Conservation (phyloP, 1,140 invertebrate genomes). For the Wiebesia pumilae region DNA sequence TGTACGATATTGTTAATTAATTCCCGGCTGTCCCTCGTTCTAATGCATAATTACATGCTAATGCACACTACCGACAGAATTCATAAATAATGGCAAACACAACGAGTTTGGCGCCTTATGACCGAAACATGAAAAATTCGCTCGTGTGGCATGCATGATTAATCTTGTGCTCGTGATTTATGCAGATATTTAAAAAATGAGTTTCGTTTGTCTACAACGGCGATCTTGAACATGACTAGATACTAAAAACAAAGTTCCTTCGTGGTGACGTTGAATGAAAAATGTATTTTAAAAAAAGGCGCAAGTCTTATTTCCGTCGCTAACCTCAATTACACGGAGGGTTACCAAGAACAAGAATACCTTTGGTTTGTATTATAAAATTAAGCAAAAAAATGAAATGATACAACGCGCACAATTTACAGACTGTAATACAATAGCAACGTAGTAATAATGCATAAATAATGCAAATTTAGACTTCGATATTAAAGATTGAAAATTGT, state of each 20-base stretch:
- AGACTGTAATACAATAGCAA: too few relatives aligned
- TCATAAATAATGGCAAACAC: constrained; percentile 52
- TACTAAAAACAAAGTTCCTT: background rate
- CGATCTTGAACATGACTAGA: background rate
- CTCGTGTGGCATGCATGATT: constrained; percentile 51
- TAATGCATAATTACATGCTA: constrained; percentile 61
- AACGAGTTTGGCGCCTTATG: constrained; percentile 28
- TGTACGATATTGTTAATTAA: constrained; percentile 25
- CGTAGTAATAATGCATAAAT: too few relatives aligned
- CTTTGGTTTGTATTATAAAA: too few relatives aligned
- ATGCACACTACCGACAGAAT: constrained; percentile 57
- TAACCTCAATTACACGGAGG: too few relatives aligned
- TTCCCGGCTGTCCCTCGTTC: constrained; percentile 15
- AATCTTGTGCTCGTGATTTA: constrained; percentile 54
- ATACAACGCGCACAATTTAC: too few relatives aligned
- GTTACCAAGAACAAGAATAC: too few relatives aligned
- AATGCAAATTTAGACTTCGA: too few relatives aligned
- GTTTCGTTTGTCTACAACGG: background rate
- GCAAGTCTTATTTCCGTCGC: too few relatives aligned
- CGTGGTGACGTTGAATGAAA: background rate
- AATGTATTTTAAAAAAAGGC: background rate
- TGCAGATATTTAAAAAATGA: constrained; percentile 31
- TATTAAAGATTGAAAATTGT: too few relatives aligned
- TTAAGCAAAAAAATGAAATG: too few relatives aligned
- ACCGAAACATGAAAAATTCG: constrained; percentile 42